A percentile compares a stretch with the other conserved stretches of the same genome.
Conservation (phyloP, 2,113 vertebrate genomes). For the Indicator maculatus region DNA sequence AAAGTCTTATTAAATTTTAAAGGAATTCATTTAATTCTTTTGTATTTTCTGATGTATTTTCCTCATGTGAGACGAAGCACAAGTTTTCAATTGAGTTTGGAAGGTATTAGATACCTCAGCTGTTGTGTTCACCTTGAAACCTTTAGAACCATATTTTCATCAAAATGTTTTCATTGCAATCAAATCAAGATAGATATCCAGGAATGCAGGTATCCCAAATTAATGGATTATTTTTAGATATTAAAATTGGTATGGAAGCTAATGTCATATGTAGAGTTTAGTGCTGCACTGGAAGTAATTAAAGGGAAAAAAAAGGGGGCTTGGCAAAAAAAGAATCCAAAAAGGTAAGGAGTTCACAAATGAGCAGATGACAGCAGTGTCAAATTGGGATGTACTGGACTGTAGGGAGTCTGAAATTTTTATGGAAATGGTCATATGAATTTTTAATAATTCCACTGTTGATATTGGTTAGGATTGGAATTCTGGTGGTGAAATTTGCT, state of each 20-base stretch:
- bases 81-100: not conserved
- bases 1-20: not conserved
- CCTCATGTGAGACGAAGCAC: not conserved
- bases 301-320: not conserved
- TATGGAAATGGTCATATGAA: not conserved
- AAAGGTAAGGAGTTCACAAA: not conserved
- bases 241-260: not conserved
- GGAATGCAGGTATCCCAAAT: not conserved
- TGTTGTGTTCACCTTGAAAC: not conserved
- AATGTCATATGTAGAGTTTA: not conserved
- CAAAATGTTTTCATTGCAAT: not conserved
- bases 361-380: not conserved
- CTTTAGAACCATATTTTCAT: not conserved
- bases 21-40: not conserved
- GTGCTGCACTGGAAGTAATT: not conserved
- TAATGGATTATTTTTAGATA: not conserved
- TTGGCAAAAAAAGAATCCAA: not conserved
- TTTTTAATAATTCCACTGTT: not conserved
- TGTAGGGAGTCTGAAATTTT: not conserved
- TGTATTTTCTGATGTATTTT: not conserved
- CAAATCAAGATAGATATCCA: not conserved
- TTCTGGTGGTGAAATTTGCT: not conserved
- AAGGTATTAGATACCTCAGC: not conserved
- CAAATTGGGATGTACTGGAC: not conserved
- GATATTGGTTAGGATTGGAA: not conserved